Evolutionary conservation across 2,797 vertebrate genomes (phyloP).

Genomic region (Ceryle rudis): DNA sequence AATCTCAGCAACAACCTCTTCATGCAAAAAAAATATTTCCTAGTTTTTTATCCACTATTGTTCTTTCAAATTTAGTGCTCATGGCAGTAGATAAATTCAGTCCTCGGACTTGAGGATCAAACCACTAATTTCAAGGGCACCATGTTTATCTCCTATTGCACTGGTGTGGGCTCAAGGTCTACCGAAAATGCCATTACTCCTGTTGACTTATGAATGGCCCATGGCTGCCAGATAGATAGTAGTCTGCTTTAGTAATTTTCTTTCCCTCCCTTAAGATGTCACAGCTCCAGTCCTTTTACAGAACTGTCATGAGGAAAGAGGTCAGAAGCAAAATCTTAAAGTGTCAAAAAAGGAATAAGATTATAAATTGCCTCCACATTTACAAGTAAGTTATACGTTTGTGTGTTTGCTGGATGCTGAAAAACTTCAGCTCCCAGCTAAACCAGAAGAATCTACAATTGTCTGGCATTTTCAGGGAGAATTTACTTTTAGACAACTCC

Average conservation of each 20-base stretch:
- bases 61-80: neutral
- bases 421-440: neutral
- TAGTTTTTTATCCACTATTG: neutral
- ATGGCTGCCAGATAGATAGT: neutral
- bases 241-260: neutral
- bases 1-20: neutral
- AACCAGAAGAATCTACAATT: neutral
- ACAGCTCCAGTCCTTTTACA: neutral
- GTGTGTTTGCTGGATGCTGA: neutral
- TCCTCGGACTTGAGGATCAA: neutral
- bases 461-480: neutral
- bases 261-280: neutral
- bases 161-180: neutral
- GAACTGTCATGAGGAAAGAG: neutral
- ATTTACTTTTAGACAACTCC: neutral
- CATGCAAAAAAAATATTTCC: neutral
- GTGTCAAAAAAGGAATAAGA: neutral
- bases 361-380: neutral
- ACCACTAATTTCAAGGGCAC: neutral
- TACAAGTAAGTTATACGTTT: neutral
- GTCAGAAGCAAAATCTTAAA: slow-evolving; percentile 3
- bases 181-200: neutral
- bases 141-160: neutral
- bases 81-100: neutral
- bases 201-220: neutral